These are phyloP conservation scores for Battus philenor DNA, from an alignment of 1,140 invertebrate species.

Conservation along the genomic window DNA sequence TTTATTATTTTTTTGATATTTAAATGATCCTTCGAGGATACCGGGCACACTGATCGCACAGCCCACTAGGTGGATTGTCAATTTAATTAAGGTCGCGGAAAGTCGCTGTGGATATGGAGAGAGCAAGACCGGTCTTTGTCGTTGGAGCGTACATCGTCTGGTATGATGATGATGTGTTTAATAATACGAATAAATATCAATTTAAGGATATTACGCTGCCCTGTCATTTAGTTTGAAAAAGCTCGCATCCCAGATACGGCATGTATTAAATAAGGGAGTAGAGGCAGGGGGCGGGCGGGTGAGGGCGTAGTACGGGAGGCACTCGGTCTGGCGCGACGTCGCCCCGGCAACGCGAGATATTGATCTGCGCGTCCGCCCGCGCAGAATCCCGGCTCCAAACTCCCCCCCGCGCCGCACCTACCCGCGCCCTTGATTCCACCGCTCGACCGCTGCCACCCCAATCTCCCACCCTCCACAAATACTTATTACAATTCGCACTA, in stretches of 20 bases:
- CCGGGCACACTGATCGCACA: too few relatives aligned
- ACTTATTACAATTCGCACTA: slow-evolving; percentile 72
- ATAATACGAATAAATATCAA: too few relatives aligned
- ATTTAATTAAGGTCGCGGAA: too few relatives aligned
- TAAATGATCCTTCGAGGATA: too few relatives aligned
- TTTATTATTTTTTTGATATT: too few relatives aligned
- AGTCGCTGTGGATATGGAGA: too few relatives aligned
- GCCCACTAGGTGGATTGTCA: too few relatives aligned
- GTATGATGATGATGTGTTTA: too few relatives aligned
- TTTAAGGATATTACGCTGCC: slow-evolving; percentile 54
- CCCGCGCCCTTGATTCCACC: slow-evolving; percentile 60
- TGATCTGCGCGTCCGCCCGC: slow-evolving; percentile 55
- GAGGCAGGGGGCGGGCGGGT: slow-evolving; percentile 31
- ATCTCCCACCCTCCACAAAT: slow-evolving; percentile 49
- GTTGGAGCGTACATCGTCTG: too few relatives aligned
- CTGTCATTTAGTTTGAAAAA: slow-evolving; percentile 71
- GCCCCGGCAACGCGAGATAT: slow-evolving; percentile 71
- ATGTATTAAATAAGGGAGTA: slow-evolving; percentile 74
- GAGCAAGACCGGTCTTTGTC: too few relatives aligned
- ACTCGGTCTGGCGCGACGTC: slow-evolving; percentile 71
- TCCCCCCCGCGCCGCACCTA: slow-evolving; percentile 21
- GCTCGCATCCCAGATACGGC: slow-evolving; percentile 67
- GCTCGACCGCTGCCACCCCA: slow-evolving; percentile 48
- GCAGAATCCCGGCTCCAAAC: slow-evolving; percentile 33
- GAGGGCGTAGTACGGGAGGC: slow-evolving; percentile 63